Base-by-base conservation (phyloP, 2,113 vertebrate species). In the Phodopus roborovskii region DNA sequence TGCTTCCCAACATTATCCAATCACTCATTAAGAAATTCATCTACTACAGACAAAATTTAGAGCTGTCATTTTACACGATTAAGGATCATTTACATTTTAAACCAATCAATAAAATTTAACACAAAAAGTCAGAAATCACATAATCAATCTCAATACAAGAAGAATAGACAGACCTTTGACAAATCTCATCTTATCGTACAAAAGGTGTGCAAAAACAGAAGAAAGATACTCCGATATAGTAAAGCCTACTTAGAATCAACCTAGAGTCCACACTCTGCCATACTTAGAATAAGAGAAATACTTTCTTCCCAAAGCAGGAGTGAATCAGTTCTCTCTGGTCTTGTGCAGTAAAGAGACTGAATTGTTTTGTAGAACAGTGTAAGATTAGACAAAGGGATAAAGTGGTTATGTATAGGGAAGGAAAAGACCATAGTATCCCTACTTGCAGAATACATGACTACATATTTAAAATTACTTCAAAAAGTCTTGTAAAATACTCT, bases 211-310 rank as follows among this genome's bases (percentile, higher is more conserved):
- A 39, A 39, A 28, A 28, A 24, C 22, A 26, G 4, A 39, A 82
- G 36, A 15, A 60, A 26, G 33, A 58, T 12, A 33, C 33, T 19
- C 53, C 50, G 58, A 24, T 39, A 62, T 1, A 1, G 15, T 28
- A 28, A 60, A 39, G 33, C 12, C 56, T 60, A 24, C 9, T 7
- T 58, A 83, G 36, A 24, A 42, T 60, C 3, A 62, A 39, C n/a
- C 20, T 60, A 39, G 2, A 15, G 2, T 0, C 33, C n/a, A 7
- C 4, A 39, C 1, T 58, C 56, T 60, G 17, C 13, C 12, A 26
- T 62, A 83, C 22, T 8, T 39, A n/a, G 13, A 39, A 1, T 17
- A 15, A 39, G 12, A 42, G 7, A 48, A 28, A 15, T 0, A 28
- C 22, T 42, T 39, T 28, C n/a, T 3, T 42, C n/a, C 7, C 3